Evolutionary conservation across 1,140 invertebrate species (phyloP), one percentile per base, ranked within the genome.

Genomic region (Drosophila sucinea): DNA sequence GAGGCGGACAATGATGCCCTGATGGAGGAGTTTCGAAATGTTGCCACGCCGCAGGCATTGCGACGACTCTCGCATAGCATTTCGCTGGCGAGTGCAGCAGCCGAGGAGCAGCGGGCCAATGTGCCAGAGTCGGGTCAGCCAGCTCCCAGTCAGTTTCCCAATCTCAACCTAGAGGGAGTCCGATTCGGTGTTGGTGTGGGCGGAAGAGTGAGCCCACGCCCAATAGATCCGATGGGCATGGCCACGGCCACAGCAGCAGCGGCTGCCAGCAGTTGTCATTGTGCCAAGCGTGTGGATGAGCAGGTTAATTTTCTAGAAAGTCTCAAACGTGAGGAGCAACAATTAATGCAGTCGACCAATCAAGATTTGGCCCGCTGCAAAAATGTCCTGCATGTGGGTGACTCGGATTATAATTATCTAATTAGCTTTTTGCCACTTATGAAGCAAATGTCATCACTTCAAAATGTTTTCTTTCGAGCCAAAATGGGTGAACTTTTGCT

Each of bases 401-500:
- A 91, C 51, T 87, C 90, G 0, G 90, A 91, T 35, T 91, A 91
- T 58, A 91, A 91, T 75, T 91, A 89, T 57, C 77, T 91, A 4
- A 79, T 91, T 23, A 91, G 90, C 60, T 91, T 91, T 55, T 61
- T 91, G 76, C 90, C 90, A 17, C 63, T 90, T 8, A 91, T 91
- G 90, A 91, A 91, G 70, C 79, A 90, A 71, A 91, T 91, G 90
- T 71, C 73, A 41, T 71, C 87, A 44, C 56, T 90, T 33, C 90
- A 91, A 51, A 91, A 91, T 65, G 60, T 91, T 4, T 71, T 67
- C 54, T 91, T 91, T 73, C 84, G 90, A 33, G 90, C 90, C 63
- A 90, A 81, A 58, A 89, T 91, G 90, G 77, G 90, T 10, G 90
- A 91, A 8, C 51, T 91, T 17, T 62, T 91, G 60, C 58, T 91